These are phyloP conservation scores for Phlogophora meticulosa DNA, from an alignment of 2,888 invertebrate species.

Conservation along the genomic window DNA sequence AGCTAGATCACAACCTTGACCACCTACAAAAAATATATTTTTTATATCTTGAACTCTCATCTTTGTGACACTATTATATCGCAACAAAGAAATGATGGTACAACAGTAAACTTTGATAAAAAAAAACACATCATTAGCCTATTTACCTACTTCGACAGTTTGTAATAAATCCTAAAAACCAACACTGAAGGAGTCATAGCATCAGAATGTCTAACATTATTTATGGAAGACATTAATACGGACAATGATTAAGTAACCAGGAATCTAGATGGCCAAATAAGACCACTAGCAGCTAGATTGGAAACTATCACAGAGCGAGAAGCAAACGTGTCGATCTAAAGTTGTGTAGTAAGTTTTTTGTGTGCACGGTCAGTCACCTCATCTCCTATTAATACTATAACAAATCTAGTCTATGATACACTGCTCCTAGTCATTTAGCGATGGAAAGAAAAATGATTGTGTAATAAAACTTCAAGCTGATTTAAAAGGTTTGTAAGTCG, in stretches of 20 bases:
- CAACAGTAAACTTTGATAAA: slow-evolving; percentile 60
- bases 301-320: slow-evolving; percentile 54
- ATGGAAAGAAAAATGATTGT: slow-evolving; percentile 11
- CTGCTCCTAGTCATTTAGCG: slow-evolving; percentile 30
- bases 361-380: slow-evolving; percentile 71
- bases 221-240: slow-evolving; percentile 37
- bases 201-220: slow-evolving; percentile 27
- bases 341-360: slow-evolving; percentile 69
- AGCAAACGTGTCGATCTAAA: slow-evolving; percentile 51
- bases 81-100: slow-evolving; percentile 55
- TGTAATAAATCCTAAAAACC: slow-evolving; percentile 32
- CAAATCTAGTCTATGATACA: slow-evolving; percentile 56
- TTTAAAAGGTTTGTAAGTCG: neutral
- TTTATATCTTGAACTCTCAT: slow-evolving; percentile 11
- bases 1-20: slow-evolving; percentile 7
- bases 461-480: slow-evolving; percentile 11
- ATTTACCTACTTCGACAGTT: slow-evolving; percentile 59
- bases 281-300: slow-evolving; percentile 54
- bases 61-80: slow-evolving; percentile 33
- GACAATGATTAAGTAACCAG: slow-evolving; percentile 58
- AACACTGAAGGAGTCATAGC: slow-evolving; percentile 16
- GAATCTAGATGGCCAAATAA: slow-evolving; percentile 61
- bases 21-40: neutral
- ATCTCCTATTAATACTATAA: slow-evolving; percentile 68
- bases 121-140: slow-evolving; percentile 61